Evolutionary conservation across 1,140 invertebrate species (phyloP), one percentile per base, ranked within the genome.

Genomic region (Diabrotica undecimpunctata): DNA sequence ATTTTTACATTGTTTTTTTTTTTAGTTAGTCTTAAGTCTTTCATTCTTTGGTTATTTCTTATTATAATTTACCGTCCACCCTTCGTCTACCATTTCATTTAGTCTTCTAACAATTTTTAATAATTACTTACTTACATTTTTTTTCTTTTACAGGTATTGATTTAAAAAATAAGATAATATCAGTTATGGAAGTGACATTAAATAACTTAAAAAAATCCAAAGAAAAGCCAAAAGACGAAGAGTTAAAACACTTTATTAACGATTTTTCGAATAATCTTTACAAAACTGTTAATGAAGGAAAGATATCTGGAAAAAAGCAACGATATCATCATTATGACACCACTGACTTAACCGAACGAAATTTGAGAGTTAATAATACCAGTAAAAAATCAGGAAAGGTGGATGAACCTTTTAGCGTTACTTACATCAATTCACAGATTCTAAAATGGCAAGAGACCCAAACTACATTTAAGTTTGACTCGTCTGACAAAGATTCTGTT

Each of bases 371-470:
- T 2, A 12, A 11, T 51, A 12, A 51, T 51, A 5, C 12, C 50
- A 12, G 12, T 11, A 12, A 12, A 25, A 25, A 25, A 2, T 2
- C 25, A 25, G 53, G 38, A 63, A 46, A 52, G 14, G 41, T 8
- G 9, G 12, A 5, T n/a, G 10, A 36, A 39, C 35, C 13, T n/a
- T 25, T 70, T 7, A 67, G 69, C 59, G 69, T 72, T 6, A 63
- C 69, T 9, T 74, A 74, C 61, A 46, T 74, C 52, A 74, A 72
- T 65, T 70, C 71, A 5, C 62, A 68, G 55, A 14, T 72, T 50
- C 61, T 41, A 9, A 64, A 36, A 52, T 74, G 72, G 72, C 65
- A 66, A 46, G 66, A 70, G 10, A 72, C 72, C 9, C 65, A 66
- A 66, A 67, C 62, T 13, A 70, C 71, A 7, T 69, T 70, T 56